phyloP scores from a whole-genome alignment of 2,797 vertebrate genomes.

The Chaetophractus vellerosus region DNA sequence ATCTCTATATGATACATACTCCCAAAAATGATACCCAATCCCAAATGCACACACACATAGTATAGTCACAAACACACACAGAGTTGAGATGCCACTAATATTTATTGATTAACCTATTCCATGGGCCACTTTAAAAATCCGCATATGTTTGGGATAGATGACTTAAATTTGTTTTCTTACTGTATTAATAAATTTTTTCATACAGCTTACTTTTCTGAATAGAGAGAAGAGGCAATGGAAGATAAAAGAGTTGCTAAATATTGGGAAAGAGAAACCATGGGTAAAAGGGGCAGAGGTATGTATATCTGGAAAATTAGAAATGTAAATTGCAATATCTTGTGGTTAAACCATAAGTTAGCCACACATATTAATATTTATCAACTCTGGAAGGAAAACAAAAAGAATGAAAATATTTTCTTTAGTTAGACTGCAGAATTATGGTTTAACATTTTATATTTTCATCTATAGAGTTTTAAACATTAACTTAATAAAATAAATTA shows the following conservation, averaged over 20 bases:
- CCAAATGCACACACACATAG: too few species aligned
- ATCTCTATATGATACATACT: not conserved
- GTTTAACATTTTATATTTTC: not conserved
- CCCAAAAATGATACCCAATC: not conserved
- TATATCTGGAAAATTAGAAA: not conserved
- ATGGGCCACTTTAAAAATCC: not conserved
- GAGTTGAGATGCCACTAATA: not conserved
- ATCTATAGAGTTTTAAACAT: not conserved
- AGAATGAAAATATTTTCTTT: not conserved
- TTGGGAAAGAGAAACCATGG: not conserved
- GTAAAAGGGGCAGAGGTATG: not conserved
- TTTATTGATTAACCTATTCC: not conserved
- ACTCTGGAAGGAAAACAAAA: not conserved
- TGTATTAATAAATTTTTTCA: not conserved
- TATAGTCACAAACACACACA: not conserved
- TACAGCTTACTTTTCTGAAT: not conserved
- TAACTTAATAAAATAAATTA: not conserved
- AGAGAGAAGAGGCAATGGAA: not conserved
- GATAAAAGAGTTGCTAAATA: not conserved
- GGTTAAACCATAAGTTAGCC: not conserved
- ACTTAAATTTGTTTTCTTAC: not conserved
- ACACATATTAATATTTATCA: not conserved
- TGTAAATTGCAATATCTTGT: not conserved
- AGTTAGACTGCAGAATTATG: not conserved
- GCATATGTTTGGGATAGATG: not conserved